Base-by-base conservation (phyloP, 92 coral and sea anemone genomes). In the Galaxea fascicularis region DNA sequence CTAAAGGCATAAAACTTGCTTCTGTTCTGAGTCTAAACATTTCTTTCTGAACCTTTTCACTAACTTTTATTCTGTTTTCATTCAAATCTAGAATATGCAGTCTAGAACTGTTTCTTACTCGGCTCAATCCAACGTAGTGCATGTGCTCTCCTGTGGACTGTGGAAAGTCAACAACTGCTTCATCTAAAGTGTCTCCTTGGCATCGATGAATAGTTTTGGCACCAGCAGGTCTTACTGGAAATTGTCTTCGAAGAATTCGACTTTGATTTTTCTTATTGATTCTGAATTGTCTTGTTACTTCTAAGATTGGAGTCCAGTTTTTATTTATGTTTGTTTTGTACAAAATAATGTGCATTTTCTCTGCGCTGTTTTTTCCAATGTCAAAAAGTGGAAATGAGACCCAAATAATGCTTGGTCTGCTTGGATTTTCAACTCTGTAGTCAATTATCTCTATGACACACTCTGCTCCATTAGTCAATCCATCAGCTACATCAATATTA, bases 41-140 rank as follows among this genome's bases (percentile, higher is more conserved):
- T 49, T 49, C 4, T 49, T 16, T 49, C 76, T 70, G 17, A 30
- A 94, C 95, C 12, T 87, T 87, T n/a, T 80, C 21, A 71, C 84
- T 94, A 14, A 91, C 93, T 30, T 13, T 71, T 35, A 88, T 91
- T 87, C n/a, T n/a, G n/a, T n/a, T n/a, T n/a, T n/a, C n/a, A n/a
- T n/a, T n/a, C n/a, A n/a, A n/a, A n/a, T n/a, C 80, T 8, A 93
- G 60, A 16, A 93, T 93, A 44, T 93, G 89, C 74, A 91, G 71
- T 28, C 44, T 52, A 17, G 90, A 88, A 77, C 73, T 79, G 69
- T 91, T 93, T 88, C 90, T 39, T 0, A 91, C 90, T 69, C 94
- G 72, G 69, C 97, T 91, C 26, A 91, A 73, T 8, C 89, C 94
- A 53, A 93, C 94, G 73, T 91, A 91, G 66, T 92, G 95, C 92